Percentiles rank a stretch among this genome's conserved stretches.
These are phyloP conservation scores for Pseudococcus viburni DNA, from an alignment of 2,888 invertebrate species.

Conservation along the genomic window DNA sequence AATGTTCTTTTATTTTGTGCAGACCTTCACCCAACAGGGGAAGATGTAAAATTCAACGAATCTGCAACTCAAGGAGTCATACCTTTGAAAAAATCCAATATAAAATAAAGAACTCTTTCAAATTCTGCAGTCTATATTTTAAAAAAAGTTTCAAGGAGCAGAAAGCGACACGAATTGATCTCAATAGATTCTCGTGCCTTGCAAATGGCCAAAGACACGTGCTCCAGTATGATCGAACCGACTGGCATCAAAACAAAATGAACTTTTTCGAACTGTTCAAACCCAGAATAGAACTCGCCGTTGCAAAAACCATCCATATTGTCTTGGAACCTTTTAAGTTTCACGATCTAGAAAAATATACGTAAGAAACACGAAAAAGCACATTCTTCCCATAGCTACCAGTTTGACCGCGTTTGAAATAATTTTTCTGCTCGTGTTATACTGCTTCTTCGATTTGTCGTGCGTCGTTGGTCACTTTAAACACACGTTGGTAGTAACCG, in stretches of 20 bases:
- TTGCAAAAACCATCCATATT: background rate
- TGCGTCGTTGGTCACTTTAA: slow-evolving; percentile 55
- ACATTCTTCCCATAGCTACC: slow-evolving; percentile 48
- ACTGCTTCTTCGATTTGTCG: slow-evolving; percentile 60
- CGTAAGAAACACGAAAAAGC: background rate
- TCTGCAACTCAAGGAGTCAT: too few relatives aligned
- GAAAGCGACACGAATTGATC: background rate
- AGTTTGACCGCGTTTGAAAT: slow-evolving; percentile 58
- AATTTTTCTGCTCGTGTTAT: slow-evolving; percentile 58
- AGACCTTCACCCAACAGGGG: too few relatives aligned
- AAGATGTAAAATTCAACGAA: too few relatives aligned
- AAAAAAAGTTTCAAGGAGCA: too few relatives aligned
- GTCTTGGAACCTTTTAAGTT: background rate
- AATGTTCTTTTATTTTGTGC: too few relatives aligned
- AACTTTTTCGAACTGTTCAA: background rate
- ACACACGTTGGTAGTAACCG: slow-evolving; percentile 59
- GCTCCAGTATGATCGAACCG: background rate
- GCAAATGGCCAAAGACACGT: background rate
- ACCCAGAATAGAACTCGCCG: background rate
- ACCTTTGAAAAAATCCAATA: too few relatives aligned
- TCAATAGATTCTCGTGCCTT: background rate
- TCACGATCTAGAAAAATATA: slow-evolving; percentile 23
- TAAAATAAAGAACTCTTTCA: too few relatives aligned
- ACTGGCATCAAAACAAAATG: background rate
- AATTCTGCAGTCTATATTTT: too few relatives aligned